These are phyloP conservation scores for Phytoseiulus persimilis DNA, from an alignment of 2,888 invertebrate genomes.

Conservation along the genomic window DNA sequence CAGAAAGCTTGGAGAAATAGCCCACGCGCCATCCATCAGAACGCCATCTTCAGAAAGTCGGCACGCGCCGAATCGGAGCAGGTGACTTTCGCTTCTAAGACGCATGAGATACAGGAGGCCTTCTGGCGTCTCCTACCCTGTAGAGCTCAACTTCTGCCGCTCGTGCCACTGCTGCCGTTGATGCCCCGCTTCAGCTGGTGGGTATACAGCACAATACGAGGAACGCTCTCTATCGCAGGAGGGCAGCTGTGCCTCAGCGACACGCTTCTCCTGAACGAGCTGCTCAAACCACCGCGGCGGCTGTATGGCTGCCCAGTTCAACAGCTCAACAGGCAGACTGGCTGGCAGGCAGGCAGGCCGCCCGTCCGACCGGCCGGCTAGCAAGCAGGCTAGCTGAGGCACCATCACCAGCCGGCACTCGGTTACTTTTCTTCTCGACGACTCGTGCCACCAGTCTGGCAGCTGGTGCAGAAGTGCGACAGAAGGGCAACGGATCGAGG, in stretches of 20 bases:
- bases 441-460: not conserved
- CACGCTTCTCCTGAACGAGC: not conserved
- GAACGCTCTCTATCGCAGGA: not conserved
- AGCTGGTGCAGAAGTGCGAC: constrained; percentile 5
- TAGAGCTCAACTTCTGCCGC: not conserved
- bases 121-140: not conserved
- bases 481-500: not conserved
- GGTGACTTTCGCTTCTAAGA: not conserved
- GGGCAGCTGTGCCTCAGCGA: not conserved
- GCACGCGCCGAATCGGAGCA: not conserved
- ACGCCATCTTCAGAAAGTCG: not conserved
- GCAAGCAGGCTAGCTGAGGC: not conserved
- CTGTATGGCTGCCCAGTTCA: not conserved
- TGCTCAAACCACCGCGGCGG: not conserved
- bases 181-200: not conserved
- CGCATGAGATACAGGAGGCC: not conserved
- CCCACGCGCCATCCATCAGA: not conserved
- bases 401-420: constrained; percentile 5
- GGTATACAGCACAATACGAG: not conserved
- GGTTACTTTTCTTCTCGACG: not conserved
- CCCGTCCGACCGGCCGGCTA: not conserved
- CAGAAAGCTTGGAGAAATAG: too few relatives aligned
- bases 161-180: not conserved
- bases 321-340: not conserved
- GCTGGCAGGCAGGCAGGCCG: not conserved